Base-by-base conservation (phyloP, 2,888 invertebrate species). In the Drosophila conformis region DNA sequence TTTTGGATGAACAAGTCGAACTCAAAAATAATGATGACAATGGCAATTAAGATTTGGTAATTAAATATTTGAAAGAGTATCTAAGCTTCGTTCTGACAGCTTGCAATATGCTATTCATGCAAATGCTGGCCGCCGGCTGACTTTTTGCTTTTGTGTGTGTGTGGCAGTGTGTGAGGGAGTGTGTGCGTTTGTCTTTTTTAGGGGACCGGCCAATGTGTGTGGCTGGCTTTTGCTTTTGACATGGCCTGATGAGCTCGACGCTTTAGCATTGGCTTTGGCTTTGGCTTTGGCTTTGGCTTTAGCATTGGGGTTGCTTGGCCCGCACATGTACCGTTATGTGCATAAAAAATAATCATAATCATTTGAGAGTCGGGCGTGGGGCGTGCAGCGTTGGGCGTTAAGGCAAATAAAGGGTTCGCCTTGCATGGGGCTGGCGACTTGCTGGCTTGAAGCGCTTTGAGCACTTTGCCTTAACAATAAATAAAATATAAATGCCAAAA, bases 291-390 rank as follows among this genome's bases (percentile, higher is more conserved):
- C 57, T 48, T 56, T 54, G 61, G 56, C 63, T 65, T 54, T 65
- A 49, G 21, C 64, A 53, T 65, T 72, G 63, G 78, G 78, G 73
- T 27, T 53, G 53, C 33, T 74, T 69, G 68, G 79, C 56, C 54
- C 48, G 60, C 62, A 70, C 56, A 36, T 82, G 72, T 75, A 74
- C 68, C 87, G 87, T 74, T 88, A 83, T 85, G 87, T 86, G 87
- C 81, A 87, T 89, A 86, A 86, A 87, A 88, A 80, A 87, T 82
- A 88, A 86, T 90, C 86, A 90, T 90, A 88, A 88, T 83, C 90
- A 88, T 90, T 88, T 88, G 83, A 83, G 87, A 90, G 84, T 83
- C 76, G 83, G 70, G 70, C 52, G 62, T 49, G 63, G 57, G 33
- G 48, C 36, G 38, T 25, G 35, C 10, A 10, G 31, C 81, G 64